phyloP scores from a whole-genome alignment of 2,888 invertebrate species.

The Andrena hattorfiana region DNA sequence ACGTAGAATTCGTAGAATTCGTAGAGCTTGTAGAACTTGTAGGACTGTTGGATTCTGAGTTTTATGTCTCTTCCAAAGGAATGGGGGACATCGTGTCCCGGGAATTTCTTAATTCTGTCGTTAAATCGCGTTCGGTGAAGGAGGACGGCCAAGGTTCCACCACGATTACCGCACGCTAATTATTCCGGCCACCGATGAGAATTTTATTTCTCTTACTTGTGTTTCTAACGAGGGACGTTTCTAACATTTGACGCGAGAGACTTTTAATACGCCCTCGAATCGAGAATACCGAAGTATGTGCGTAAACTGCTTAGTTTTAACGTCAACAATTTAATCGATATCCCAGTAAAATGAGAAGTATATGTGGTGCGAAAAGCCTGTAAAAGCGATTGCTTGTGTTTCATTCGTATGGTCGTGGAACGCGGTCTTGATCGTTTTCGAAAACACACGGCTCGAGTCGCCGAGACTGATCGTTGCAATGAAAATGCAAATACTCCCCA shows the following conservation, averaged over 20 bases:
- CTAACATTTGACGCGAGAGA: no score
- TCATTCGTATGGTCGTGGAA: background rate
- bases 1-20: no score
- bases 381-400: background rate
- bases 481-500: constrained; percentile 30
- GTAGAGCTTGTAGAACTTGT: background rate
- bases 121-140: constrained; percentile 35
- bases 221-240: constrained; percentile 19
- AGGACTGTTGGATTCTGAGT: background rate
- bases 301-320: no score
- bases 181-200: constrained; percentile 4
- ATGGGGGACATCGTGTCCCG: background rate
- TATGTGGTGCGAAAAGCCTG: no score
- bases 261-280: background rate
- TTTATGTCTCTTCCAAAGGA: background rate
- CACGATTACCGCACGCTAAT: constrained; percentile 36
- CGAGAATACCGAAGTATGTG: background rate
- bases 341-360: no score
- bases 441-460: background rate
- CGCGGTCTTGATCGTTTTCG: background rate
- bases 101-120: constrained; percentile 35
- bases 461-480: constrained; percentile 3
- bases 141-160: constrained; percentile 30
- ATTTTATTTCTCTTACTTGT: constrained; percentile 8
- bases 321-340: no score